Conservation (phyloP, 2,888 invertebrate genomes). For the Hesperia comma region DNA sequence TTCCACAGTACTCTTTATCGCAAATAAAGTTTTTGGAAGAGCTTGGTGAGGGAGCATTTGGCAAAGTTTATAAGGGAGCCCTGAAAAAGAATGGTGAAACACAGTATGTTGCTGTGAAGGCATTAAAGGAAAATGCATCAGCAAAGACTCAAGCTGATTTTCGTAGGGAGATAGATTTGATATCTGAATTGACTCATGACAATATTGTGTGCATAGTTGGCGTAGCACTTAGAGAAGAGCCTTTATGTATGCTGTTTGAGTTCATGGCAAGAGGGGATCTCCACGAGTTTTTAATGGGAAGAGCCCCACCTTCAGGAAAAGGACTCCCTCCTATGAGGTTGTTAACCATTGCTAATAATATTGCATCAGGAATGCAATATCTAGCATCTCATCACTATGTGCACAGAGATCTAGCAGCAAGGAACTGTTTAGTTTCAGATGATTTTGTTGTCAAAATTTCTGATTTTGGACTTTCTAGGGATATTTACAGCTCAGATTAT, state of each 20-base stretch:
- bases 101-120: slow-evolving; percentile 95
- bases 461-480: slow-evolving; percentile 97
- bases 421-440: slow-evolving; percentile 98
- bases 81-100: slow-evolving; percentile 87
- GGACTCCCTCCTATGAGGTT: slow-evolving; percentile 93
- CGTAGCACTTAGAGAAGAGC: slow-evolving; percentile 94
- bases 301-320: slow-evolving; percentile 93
- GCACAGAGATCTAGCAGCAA: slow-evolving; percentile 97
- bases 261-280: slow-evolving; percentile 99
- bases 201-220: slow-evolving; percentile 98
- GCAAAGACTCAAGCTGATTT: slow-evolving; percentile 96
- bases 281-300: slow-evolving; percentile 96
- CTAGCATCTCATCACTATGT: slow-evolving; percentile 96
- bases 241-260: slow-evolving; percentile 98
- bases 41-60: slow-evolving; percentile 98
- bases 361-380: slow-evolving; percentile 93
- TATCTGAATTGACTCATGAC: slow-evolving; percentile 96
- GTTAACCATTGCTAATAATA: slow-evolving; percentile 95
- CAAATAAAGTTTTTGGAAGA: slow-evolving; percentile 95
- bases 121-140: slow-evolving; percentile 95
- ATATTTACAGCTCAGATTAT: slow-evolving; percentile 96
- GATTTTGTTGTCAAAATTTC: slow-evolving; percentile 97
- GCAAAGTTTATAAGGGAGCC: slow-evolving; percentile 98
- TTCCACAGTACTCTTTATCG: slow-evolving; percentile 93
- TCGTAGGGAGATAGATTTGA: slow-evolving; percentile 95